Evolutionary conservation across 2,113 vertebrate species (phyloP), one percentile per base, ranked within the genome.

Genomic region (human (Homo sapiens)): DNA sequence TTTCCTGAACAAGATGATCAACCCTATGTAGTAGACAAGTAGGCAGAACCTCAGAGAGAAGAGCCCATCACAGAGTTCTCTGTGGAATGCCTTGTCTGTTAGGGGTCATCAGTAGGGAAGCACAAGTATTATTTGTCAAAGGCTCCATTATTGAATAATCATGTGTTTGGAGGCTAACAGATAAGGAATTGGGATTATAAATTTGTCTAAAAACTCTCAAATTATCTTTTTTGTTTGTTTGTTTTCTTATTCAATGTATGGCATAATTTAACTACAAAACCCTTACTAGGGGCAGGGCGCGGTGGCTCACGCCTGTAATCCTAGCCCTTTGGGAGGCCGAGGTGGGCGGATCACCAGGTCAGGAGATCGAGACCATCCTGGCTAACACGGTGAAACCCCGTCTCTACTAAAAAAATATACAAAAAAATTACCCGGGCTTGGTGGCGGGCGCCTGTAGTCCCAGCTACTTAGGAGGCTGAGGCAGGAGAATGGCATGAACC

Each of bases 1-100:
- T 97, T 98, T 97, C 97, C 98, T 52, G 98, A 97, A 23, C 86
- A 80, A 6, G 93, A 32, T 0, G 12, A 7, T 8, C 66, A 90
- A 25, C 68, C 70, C 5, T 93, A 11, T 78, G 91, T 52, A 30
- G 93, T 88, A 64, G 88, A 40, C 35, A 88, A 25, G 20, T 45
- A 11, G 25, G 12, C 25, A 89, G 68, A 20, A 14, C 50, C 43
- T 83, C 83, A 96, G 43, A 59, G 90, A 73, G 45, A 97, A 75
- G 43, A 90, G 2, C 12, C 48, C 27, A 45, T 59, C 89, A 3
- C 30, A 8, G 27, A 95, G 45, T 11, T 72, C n/a, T 20, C 4
- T 30, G 61, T 6, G 27, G 61, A 64, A 64, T 13, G 5, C 61
- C 27, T 64, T 64, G 61, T 14, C 4, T 17, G 3, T 23, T 72